Percentiles rank a stretch among this genome's conserved stretches.
phyloP scores from a whole-genome alignment of 2,888 invertebrate genomes.

The Hybos culiciformis region DNA sequence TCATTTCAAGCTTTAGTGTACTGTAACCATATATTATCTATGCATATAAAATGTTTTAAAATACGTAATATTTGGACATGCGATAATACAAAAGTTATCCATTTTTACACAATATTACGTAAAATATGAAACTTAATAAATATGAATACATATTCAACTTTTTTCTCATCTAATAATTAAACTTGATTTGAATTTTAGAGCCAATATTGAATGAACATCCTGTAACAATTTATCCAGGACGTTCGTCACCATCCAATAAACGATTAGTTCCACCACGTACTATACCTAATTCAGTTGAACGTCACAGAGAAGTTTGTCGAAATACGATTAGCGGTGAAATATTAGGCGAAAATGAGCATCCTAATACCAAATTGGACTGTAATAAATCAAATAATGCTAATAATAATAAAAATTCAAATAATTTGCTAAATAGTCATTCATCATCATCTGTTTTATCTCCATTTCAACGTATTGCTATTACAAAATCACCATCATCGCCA shows the following conservation, averaged over 20 bases:
- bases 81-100: too few species aligned
- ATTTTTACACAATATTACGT: too few species aligned
- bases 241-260: slow-evolving; percentile 28
- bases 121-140: too few species aligned
- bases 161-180: too few species aligned
- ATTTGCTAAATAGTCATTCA: neutral
- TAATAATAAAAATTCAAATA: neutral
- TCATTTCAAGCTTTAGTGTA: too few species aligned
- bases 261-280: slow-evolving; percentile 57
- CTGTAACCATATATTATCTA: too few species aligned
- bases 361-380: neutral
- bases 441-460: slow-evolving; percentile 6
- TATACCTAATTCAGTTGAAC: slow-evolving; percentile 56
- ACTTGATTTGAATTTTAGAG: slow-evolving; percentile 23
- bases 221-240: slow-evolving; percentile 50
- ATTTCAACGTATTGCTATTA: slow-evolving; percentile 9
- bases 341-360: neutral
- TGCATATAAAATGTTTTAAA: too few species aligned
- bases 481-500: slow-evolving; percentile 36
- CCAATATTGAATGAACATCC: slow-evolving; percentile 46
- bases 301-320: slow-evolving; percentile 66
- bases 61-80: too few species aligned
- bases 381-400: neutral
- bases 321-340: slow-evolving; percentile 23
- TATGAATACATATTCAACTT: too few species aligned